These are phyloP conservation scores for Chaetogeoica ovagalla DNA, from an alignment of 2,888 invertebrate species.

Conservation along the genomic window DNA sequence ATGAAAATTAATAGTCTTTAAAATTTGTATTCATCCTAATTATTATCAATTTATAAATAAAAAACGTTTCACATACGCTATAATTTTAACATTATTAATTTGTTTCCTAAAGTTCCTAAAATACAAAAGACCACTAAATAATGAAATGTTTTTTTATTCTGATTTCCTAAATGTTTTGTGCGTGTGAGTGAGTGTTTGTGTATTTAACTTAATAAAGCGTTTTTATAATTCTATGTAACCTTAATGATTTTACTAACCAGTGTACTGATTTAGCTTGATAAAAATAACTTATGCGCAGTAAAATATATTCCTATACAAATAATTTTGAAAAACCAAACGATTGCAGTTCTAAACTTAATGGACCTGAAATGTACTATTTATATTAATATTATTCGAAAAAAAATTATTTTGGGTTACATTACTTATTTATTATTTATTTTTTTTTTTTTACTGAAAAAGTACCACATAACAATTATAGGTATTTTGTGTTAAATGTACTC, in stretches of 20 bases:
- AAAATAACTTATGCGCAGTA: background rate
- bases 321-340: background rate
- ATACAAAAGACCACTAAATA: too few species aligned
- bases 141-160: too few species aligned
- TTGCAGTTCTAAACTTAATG: background rate
- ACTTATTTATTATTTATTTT: background rate
- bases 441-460: too few species aligned
- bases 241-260: too few species aligned
- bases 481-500: background rate
- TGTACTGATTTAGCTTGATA: constrained; percentile 10
- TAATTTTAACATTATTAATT: too few species aligned
- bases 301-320: constrained; percentile 23
- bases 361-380: background rate
- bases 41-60: background rate
- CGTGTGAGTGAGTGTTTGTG: too few species aligned
- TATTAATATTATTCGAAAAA: background rate
- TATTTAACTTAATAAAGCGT: background rate
- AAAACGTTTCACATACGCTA: background rate
- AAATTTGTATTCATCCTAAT: background rate
- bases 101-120: too few species aligned
- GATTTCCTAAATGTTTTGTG: too few species aligned
- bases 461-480: background rate
- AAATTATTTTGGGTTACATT: background rate
- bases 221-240: background rate
- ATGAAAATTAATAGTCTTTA: background rate